These are phyloP conservation scores for Rutpela maculata DNA, from an alignment of 2,888 invertebrate species.

Conservation along the genomic window DNA sequence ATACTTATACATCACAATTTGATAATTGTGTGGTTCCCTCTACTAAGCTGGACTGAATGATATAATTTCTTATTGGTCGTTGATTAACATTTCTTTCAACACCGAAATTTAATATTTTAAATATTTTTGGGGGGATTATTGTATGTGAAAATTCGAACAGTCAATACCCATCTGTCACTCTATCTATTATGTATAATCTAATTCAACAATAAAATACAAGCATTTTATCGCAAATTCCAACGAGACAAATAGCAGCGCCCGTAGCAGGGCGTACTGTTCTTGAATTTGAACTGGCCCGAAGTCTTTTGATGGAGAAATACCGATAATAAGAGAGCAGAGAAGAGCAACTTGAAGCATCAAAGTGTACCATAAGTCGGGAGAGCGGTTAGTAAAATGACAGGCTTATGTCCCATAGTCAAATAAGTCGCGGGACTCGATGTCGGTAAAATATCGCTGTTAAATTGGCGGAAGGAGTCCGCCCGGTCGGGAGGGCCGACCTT, in stretches of 20 bases:
- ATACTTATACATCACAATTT: too few species aligned
- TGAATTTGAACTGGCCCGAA: constrained; percentile 33
- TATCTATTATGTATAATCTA: too few species aligned
- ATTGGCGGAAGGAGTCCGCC: constrained; percentile 69
- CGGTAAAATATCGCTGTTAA: constrained; percentile 71
- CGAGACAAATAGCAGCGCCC: constrained; percentile 17
- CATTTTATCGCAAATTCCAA: neutral
- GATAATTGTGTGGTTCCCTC: too few species aligned
- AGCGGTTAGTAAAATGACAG: constrained; percentile 68
- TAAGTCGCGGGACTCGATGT: constrained; percentile 65
- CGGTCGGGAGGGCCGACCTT: constrained; percentile 61
- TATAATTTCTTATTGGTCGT: too few species aligned
- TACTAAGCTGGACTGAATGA: too few species aligned
- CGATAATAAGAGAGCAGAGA: constrained; percentile 56
- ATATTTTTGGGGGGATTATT: too few species aligned
- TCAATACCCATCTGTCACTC: too few species aligned
- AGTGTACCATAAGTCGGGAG: constrained; percentile 57
- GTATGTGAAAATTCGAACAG: too few species aligned
- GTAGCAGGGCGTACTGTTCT: neutral
- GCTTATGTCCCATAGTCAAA: constrained; percentile 69
- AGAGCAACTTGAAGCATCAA: constrained; percentile 57
- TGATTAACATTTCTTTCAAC: too few species aligned
- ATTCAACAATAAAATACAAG: too few species aligned
- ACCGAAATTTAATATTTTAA: too few species aligned
- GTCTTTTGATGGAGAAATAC: constrained; percentile 52